These are phyloP conservation scores for Rissa tridactyla DNA, from an alignment of 2,113 vertebrate genomes.

Conservation along the genomic window DNA sequence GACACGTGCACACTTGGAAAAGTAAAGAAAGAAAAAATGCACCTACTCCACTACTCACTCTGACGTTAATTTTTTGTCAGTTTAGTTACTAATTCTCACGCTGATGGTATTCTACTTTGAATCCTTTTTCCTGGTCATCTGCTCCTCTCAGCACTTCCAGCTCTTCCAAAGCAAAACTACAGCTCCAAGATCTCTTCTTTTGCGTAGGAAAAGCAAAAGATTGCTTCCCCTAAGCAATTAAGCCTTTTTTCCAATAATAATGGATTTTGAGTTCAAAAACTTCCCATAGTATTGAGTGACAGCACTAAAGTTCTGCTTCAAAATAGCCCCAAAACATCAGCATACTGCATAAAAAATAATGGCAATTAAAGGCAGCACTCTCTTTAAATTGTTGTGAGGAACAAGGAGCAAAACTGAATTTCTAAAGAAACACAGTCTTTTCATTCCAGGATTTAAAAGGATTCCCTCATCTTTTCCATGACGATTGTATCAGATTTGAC, in stretches of 20 bases:
- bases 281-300: not conserved
- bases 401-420: not conserved
- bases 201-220: not conserved
- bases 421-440: not conserved
- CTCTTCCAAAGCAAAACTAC: not conserved
- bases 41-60: not conserved
- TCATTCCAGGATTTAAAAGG: not conserved
- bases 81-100: not conserved
- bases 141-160: not conserved
- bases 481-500: not conserved
- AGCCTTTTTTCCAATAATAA: not conserved
- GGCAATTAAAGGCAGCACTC: not conserved
- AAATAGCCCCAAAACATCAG: not conserved
- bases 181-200: not conserved
- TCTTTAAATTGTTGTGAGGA: not conserved
- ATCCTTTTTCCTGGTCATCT: not conserved
- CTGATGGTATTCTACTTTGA: not conserved
- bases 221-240: not conserved
- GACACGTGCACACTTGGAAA: not conserved
- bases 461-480: not conserved
- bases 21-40: not conserved
- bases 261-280: not conserved
- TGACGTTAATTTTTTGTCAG: not conserved
- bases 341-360: not conserved
- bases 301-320: not conserved